Evolutionary conservation across 2,113 vertebrate species (phyloP), one percentile per base, ranked within the genome.

Genomic region (Rafetus swinhoei): DNA sequence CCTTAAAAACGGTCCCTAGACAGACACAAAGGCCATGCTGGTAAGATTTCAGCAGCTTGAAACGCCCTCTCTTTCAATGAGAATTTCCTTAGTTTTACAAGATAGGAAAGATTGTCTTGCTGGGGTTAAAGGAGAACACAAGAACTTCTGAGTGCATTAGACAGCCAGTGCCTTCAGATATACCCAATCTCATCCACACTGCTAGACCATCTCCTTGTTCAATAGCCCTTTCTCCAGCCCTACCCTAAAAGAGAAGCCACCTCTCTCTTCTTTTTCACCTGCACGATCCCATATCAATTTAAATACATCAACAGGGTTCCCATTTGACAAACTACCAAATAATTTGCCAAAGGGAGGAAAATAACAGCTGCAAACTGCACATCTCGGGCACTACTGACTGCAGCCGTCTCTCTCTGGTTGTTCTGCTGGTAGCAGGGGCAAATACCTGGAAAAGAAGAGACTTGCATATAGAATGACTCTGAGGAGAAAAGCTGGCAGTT

Each of bases 21-120:
- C 3, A 55, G 52, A 76, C 76, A 91, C 79, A 91, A 32, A 9
- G 92, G 50, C 72, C 83, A 76, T 56, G 84, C 24, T 16, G 91
- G n/a, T 11, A 50, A 86, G 19, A n/a, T 2, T 81, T 22, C 60
- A 60, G 54, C 91, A 27, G 79, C 39, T 95, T 90, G 85, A n/a
- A 59, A 95, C 79, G 79, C 10, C 81, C 84, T 92, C 50, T 82
- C 88, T 94, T 88, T 92, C 94, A 86, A 92, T 88, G 85, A 54
- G 84, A 88, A 87, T 57, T 54, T 94, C 86, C 4, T 21, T 59
- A 88, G 82, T 84, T 84, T 50, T 32, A 27, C 80, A 94, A 84
- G 72, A 72, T 57, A 39, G 90, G 90, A 84, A 27, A 16, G 1
- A 1, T 56, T 59, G 65, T 2, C 56, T 80, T 87, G 54, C 83